phyloP scores from a whole-genome alignment of 2,113 vertebrate species.

The Takifugu bimaculatus region DNA sequence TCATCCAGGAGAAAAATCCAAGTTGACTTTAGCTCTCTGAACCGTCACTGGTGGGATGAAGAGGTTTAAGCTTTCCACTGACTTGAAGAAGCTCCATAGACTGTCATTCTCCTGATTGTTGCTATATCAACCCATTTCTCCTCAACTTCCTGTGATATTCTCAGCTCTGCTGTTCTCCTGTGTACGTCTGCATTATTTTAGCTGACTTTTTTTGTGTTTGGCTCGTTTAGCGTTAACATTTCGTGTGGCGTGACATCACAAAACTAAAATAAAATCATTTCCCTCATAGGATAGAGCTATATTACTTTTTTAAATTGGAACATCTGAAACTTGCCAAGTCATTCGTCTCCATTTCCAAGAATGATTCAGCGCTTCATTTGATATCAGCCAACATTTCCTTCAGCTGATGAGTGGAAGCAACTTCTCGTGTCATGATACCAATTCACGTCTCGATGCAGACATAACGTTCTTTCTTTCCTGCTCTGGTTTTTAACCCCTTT shows the following conservation, averaged over 20 bases:
- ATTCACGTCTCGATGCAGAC: neutral
- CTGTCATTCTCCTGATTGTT: slow-evolving; percentile 19
- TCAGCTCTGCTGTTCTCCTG: neutral
- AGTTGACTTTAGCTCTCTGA: slow-evolving; percentile 47
- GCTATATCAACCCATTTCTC: slow-evolving; percentile 20
- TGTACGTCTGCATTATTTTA: neutral
- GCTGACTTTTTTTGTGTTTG: neutral
- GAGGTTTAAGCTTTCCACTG: slow-evolving; percentile 35
- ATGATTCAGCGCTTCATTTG: slow-evolving; percentile 6
- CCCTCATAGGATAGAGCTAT: neutral
- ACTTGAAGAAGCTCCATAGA: slow-evolving; percentile 28
- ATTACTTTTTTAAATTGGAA: no score
- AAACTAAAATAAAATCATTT: no score
- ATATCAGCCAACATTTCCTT: slow-evolving; percentile 9
- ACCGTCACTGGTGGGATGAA: slow-evolving; percentile 39
- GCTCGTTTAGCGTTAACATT: no score
- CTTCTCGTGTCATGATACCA: neutral
- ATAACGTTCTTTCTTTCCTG: neutral
- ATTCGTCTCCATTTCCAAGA: no score
- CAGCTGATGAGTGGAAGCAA: neutral
- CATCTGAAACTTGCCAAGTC: no score
- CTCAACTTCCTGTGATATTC: neutral
- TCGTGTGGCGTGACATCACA: neutral
- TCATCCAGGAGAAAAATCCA: slow-evolving; percentile 27
- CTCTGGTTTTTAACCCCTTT: neutral